Evolutionary conservation across 2,797 vertebrate genomes (phyloP), one percentile per base, ranked within the genome.

Genomic region (Pipistrellus pygmaeus): DNA sequence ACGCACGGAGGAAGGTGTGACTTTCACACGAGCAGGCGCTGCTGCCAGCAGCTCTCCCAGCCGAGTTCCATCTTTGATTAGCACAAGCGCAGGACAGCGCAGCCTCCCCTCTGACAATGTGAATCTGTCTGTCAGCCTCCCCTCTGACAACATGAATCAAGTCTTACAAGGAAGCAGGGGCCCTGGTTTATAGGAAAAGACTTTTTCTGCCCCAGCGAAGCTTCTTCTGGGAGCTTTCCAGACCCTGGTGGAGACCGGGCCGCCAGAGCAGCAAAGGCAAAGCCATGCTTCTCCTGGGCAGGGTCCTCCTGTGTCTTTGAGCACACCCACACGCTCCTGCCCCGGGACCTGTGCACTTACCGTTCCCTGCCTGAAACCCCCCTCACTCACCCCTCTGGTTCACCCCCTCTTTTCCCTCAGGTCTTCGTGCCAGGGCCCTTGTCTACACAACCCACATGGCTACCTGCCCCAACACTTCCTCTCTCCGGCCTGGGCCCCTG

Each of bases 21-120:
- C 3, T 3, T 15, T 6, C 21, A 4, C 3, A 0, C 1, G 23
- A 1, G 66, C 60, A 6, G 53, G 8, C 2, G 2, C 2, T 13
- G 48, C 48, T 0, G 3, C 32, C 0, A 4, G 41, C 62, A 53
- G 72, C n/a, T 21, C 41, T 30, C 68, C 41, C 0, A 8, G 77
- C 38, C 64, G 3, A 30, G n/a, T 12, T 38, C 51, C 51, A 0
- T 10, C 72, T 23, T 15, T 3, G n/a, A 72, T 11, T 4, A 23
- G 18, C 85, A 35, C 9, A 1, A 15, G 72, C 77, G 21, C 10
- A 15, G 66, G 48, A 14, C 0, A 0, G 68, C 0, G 0, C 17
- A 13, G 76, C 66, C 25, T 25, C 64, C 27, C 1, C 35, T 18
- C 73, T 38, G 69, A 80, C 35, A 64, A 15, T 4, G 27, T 5